phyloP scores from a whole-genome alignment of 2,113 vertebrate genomes.

The Rhynchomys soricoides region DNA sequence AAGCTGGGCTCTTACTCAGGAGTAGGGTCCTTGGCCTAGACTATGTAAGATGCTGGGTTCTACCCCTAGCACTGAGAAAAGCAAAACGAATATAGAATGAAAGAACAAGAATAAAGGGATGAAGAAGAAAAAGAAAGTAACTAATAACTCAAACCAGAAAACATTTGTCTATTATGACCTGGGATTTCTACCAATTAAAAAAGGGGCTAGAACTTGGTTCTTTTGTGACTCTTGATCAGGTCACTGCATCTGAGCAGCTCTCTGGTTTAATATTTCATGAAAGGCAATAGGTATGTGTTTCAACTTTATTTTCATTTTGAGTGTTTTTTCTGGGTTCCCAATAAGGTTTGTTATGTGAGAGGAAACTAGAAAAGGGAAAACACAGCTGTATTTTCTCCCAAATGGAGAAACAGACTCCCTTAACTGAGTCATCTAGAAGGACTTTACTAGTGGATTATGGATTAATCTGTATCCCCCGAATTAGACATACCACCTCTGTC shows the following conservation, averaged over 20 bases:
- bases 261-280: background rate
- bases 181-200: background rate
- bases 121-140: background rate
- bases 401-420: background rate
- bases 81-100: background rate
- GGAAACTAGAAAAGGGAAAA: conserved; percentile 1
- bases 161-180: background rate
- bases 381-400: background rate
- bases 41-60: background rate
- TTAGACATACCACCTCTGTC: background rate
- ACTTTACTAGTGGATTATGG: background rate
- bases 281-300: background rate
- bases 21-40: too few relatives aligned
- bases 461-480: background rate
- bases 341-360: conserved; percentile 5
- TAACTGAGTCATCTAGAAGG: background rate
- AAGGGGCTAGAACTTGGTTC: background rate
- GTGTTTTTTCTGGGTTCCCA: background rate
- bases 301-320: conserved; percentile 39
- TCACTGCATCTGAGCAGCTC: background rate
- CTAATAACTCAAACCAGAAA: background rate
- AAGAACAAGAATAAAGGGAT: background rate
- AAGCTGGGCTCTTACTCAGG: background rate
- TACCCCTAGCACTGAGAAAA: background rate
- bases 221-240: background rate